These are phyloP conservation scores for Phylloscopus trochilus DNA, from an alignment of 2,113 vertebrate species.

Conservation along the genomic window DNA sequence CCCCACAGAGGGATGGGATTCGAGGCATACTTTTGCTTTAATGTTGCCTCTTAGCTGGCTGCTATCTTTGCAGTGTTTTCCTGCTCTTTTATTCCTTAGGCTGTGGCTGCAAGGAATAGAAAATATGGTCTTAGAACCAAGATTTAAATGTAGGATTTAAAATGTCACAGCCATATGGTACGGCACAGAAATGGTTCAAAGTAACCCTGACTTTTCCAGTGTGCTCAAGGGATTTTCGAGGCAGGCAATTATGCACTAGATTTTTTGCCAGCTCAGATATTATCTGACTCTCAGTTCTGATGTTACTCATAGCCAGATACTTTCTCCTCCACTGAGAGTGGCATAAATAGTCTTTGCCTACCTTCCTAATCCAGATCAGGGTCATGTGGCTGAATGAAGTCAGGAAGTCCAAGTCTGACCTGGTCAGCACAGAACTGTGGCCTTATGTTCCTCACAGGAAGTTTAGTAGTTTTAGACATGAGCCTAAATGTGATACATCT, in stretches of 20 bases:
- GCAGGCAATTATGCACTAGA: neutral
- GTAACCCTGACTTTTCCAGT: neutral
- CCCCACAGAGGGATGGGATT: neutral
- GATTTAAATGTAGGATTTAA: neutral
- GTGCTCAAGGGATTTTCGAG: neutral
- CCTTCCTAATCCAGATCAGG: neutral
- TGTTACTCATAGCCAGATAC: neutral
- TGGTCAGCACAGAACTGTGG: neutral
- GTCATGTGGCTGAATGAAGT: neutral
- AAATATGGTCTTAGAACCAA: slow-evolving; percentile 3
- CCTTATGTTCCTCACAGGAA: neutral
- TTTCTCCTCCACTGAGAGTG: neutral
- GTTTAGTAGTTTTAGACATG: neutral
- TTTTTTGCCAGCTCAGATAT: neutral
- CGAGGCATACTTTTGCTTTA: slow-evolving; percentile 23
- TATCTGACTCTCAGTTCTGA: neutral
- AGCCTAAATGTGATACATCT: neutral
- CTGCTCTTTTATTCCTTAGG: neutral
- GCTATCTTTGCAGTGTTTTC: neutral
- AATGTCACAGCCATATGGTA: neutral
- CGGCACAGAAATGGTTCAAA: neutral
- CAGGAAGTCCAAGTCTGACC: neutral
- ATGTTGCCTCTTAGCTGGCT: slow-evolving; percentile 14
- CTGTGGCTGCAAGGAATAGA: neutral
- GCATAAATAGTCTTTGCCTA: neutral